phyloP scores from a whole-genome alignment of 2,888 invertebrate genomes.

The Tipula helvola region DNA sequence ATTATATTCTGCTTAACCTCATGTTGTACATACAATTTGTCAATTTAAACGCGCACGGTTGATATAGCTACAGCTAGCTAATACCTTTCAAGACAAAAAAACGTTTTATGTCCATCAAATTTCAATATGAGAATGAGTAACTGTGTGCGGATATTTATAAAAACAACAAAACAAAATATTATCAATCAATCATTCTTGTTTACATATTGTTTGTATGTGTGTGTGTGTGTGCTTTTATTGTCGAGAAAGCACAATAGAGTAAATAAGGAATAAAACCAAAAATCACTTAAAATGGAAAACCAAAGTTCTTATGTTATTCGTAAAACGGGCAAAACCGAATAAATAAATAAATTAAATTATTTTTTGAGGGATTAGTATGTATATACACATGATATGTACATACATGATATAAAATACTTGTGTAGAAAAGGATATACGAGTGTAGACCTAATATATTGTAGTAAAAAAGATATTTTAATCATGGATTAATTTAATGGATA shows the following conservation, averaged over 20 bases:
- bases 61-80: background rate
- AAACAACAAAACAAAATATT: background rate
- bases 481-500: background rate
- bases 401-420: background rate
- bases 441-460: background rate
- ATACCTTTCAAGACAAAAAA: background rate
- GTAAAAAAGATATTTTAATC: background rate
- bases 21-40: background rate
- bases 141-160: background rate
- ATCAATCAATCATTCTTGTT: background rate
- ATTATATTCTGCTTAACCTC: background rate
- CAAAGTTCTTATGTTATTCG: background rate
- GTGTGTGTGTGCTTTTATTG: background rate
- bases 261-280: background rate
- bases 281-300: background rate
- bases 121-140: background rate
- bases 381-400: too few relatives aligned
- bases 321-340: background rate
- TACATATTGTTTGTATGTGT: background rate
- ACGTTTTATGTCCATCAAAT: background rate
- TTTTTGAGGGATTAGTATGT: background rate
- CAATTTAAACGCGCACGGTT: background rate
- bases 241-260: background rate
- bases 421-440: background rate
- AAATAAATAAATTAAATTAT: background rate